A percentile compares a stretch with the other conserved stretches of the same genome.
These are phyloP conservation scores for Carapus acus DNA, from an alignment of 2,797 vertebrate genomes.

Conservation along the genomic window DNA sequence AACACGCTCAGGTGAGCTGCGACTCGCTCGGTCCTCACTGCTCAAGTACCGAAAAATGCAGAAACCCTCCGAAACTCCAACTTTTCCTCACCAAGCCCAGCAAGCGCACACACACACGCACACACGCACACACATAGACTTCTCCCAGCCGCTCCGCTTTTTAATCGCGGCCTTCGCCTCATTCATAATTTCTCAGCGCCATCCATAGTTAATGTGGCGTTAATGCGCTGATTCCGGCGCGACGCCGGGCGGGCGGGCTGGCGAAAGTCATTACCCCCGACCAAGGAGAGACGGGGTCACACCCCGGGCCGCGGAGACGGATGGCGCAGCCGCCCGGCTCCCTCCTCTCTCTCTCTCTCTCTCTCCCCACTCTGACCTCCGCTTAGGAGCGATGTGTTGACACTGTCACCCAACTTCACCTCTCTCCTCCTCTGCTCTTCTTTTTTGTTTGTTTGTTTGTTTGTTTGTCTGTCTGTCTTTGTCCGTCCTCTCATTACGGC, in stretches of 20 bases:
- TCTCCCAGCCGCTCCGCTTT: too few species aligned
- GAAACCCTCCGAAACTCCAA: conserved; percentile 28
- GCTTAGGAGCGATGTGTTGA: conserved; percentile 47
- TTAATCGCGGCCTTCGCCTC: conserved; percentile 72
- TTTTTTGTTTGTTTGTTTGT: conserved; percentile 29
- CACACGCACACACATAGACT: too few species aligned
- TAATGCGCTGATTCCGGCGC: conserved; percentile 69
- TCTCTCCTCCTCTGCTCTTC: conserved; percentile 19
- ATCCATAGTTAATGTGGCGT: conserved; percentile 73
- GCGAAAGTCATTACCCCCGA: conserved; percentile 66
- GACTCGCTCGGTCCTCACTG: conserved; percentile 10
- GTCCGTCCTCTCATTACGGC: conserved; percentile 50
- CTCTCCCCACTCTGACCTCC: conserved; percentile 53
- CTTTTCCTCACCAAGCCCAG: conserved; percentile 8
- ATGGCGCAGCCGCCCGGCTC: conserved; percentile 50
- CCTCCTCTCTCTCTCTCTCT: conserved; percentile 37
- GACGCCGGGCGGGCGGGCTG: conserved; percentile 43
- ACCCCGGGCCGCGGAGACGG: conserved; percentile 46
- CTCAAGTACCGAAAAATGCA: too few species aligned
- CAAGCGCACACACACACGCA: conserved; percentile 58
- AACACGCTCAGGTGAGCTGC: conserved; percentile 87
- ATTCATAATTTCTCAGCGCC: conserved; percentile 72
- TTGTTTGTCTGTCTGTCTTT: too few species aligned
- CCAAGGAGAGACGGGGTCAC: conserved; percentile 67
- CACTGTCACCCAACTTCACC: conserved; percentile 38